Evolutionary conservation across 1,140 invertebrate species (phyloP).

Genomic region (Tetragnatha versicolor): DNA sequence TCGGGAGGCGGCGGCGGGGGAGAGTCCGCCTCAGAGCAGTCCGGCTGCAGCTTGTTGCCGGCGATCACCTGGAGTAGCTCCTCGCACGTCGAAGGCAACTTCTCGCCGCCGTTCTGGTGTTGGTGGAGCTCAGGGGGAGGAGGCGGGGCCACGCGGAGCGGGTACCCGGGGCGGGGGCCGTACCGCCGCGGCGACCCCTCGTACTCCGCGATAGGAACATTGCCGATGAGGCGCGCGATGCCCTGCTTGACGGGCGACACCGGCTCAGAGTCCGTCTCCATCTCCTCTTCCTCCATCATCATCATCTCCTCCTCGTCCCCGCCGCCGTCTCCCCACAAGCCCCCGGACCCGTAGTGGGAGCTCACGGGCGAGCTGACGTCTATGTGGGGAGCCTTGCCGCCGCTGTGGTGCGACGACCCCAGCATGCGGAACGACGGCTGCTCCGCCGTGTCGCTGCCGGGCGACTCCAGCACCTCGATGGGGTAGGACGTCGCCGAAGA

Average conservation of each 20-base stretch:
- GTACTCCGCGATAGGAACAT: slow-evolving; percentile 87
- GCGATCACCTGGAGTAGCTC: slow-evolving; percentile 48
- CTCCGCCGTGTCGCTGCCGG: slow-evolving; percentile 44
- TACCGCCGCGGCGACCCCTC: slow-evolving; percentile 89
- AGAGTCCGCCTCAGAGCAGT: no score
- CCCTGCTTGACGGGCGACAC: slow-evolving; percentile 54
- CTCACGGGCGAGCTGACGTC: slow-evolving; percentile 45
- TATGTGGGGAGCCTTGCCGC: slow-evolving; percentile 45
- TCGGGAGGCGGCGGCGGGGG: slow-evolving; percentile 55
- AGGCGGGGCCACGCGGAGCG: slow-evolving; percentile 55
- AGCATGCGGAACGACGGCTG: slow-evolving; percentile 47
- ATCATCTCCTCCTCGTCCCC: neutral
- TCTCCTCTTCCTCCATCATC: slow-evolving; percentile 44
- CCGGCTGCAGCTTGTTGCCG: slow-evolving; percentile 44
- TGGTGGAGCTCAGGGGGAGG: slow-evolving; percentile 17
- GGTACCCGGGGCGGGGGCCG: slow-evolving; percentile 69
- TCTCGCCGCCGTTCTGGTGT: neutral
- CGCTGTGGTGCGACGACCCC: no score
- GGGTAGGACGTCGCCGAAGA: slow-evolving; percentile 43
- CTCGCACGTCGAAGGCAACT: slow-evolving; percentile 41
- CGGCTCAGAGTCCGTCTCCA: slow-evolving; percentile 52
- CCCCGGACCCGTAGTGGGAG: slow-evolving; percentile 26
- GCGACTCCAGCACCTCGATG: slow-evolving; percentile 39
- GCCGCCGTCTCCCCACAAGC: slow-evolving; percentile 24
- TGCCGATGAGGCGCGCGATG: slow-evolving; percentile 81